Conservation (phyloP, 2,113 vertebrate genomes). For the Hystrix cristata region DNA sequence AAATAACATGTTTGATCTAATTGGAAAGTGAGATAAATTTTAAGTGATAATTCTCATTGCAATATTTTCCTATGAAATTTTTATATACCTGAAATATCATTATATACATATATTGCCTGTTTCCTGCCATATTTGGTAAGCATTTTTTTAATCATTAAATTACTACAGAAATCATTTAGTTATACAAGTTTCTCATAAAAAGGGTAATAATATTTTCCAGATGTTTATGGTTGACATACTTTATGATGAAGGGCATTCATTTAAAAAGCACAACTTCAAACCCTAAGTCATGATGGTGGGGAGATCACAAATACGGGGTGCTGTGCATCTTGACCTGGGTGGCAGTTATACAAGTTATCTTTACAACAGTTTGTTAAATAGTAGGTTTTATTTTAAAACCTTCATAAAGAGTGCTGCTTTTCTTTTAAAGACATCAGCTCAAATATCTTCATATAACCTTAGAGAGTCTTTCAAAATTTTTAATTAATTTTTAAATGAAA, state of each 20-base stretch:
- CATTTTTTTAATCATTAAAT: conserved; percentile 39
- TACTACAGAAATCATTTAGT: neutral
- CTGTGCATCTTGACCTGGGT: neutral
- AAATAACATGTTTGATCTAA: conserved; percentile 14
- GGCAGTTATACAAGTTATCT: neutral
- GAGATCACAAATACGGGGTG: neutral
- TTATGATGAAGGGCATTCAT: conserved; percentile 30
- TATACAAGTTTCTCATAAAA: conserved; percentile 42
- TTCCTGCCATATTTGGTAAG: conserved; percentile 26
- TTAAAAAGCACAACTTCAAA: conserved; percentile 56
- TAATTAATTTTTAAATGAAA: conserved; percentile 46
- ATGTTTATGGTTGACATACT: conserved; percentile 36
- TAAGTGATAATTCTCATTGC: conserved; percentile 17
- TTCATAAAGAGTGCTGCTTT: conserved; percentile 12
- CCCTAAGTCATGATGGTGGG: neutral
- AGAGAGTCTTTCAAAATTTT: neutral
- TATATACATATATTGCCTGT: neutral
- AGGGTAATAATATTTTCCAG: neutral
- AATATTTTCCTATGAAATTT: conserved; percentile 18
- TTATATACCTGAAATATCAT: neutral
- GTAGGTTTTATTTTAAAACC: neutral
- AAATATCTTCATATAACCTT: conserved; percentile 23
- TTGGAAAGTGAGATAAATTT: neutral
- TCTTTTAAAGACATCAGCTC: conserved; percentile 4
- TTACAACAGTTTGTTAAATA: conserved; percentile 5